Evolutionary conservation across 2,797 vertebrate species (phyloP).

Genomic region (Cyprinodon diabolis): DNA sequence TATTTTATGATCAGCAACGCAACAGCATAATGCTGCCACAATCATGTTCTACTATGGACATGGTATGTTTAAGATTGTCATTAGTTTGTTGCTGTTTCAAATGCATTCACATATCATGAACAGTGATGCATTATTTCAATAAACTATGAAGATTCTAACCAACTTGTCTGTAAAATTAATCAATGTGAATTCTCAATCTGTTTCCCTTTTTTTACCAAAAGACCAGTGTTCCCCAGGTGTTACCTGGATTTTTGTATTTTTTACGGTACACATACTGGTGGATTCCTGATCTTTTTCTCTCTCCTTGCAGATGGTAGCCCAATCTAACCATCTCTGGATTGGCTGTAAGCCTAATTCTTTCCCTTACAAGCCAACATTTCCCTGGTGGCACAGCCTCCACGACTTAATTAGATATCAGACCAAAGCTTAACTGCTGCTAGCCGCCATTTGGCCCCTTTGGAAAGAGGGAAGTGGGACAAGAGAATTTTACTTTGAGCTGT

Average conservation of each 20-base stretch:
- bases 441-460: constrained; percentile 47
- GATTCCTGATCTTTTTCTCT: constrained; percentile 44
- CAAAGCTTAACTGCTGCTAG: constrained; percentile 53
- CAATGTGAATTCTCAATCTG: constrained; percentile 33
- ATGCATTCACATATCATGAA: no score
- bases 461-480: background rate
- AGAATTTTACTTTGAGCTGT: constrained; percentile 34
- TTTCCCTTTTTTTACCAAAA: constrained; percentile 52
- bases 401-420: constrained; percentile 74
- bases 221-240: constrained; percentile 60
- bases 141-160: background rate
- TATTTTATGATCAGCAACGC: background rate
- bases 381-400: constrained; percentile 52
- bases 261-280: constrained; percentile 45
- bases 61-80: background rate
- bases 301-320: constrained; percentile 56
- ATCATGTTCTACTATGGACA: background rate
- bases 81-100: no score
- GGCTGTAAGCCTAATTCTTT: constrained; percentile 52
- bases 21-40: background rate
- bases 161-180: constrained; percentile 24
- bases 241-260: constrained; percentile 54
- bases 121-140: background rate
- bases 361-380: constrained; percentile 51
- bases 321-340: constrained; percentile 48